These are phyloP conservation scores for Beris chalybata DNA, from an alignment of 2,888 invertebrate species.

Conservation along the genomic window DNA sequence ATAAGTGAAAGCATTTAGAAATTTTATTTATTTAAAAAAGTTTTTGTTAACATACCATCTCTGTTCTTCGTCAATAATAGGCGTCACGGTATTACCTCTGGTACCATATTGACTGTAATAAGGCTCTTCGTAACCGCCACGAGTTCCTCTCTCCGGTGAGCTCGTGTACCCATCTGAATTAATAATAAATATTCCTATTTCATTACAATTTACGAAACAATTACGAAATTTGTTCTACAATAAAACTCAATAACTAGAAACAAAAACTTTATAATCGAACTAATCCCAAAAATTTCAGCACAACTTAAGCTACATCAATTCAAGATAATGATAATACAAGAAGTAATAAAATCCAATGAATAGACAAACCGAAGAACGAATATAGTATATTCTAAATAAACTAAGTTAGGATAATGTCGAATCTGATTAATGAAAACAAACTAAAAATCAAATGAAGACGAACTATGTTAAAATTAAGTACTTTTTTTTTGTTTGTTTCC, in stretches of 20 bases:
- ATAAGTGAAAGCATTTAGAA: not conserved
- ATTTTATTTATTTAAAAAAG: not conserved
- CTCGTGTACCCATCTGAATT: constrained; percentile 77
- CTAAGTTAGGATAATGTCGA: constrained; percentile 15
- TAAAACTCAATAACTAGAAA: not conserved
- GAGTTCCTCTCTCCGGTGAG: constrained; percentile 77
- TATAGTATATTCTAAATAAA: constrained; percentile 6
- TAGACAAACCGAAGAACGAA: constrained; percentile 8
- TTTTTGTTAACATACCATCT: constrained; percentile 59
- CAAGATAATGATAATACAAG: constrained; percentile 14
- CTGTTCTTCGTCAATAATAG: constrained; percentile 89
- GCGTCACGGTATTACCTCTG: constrained; percentile 70
- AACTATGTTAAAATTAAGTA: constrained; percentile 4
- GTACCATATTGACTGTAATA: constrained; percentile 82
- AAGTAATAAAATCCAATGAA: constrained; percentile 8
- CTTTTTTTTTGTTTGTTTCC: constrained; percentile 10
- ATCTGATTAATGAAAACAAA: constrained; percentile 34
- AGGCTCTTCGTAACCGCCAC: constrained; percentile 80
- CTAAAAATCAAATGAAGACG: constrained; percentile 24
- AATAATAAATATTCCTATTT: not conserved
- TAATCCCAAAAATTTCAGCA: constrained; percentile 12
- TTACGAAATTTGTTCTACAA: not conserved
- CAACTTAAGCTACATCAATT: constrained; percentile 21
- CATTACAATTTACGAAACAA: not conserved
- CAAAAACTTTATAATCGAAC: not conserved